Conservation (phyloP, 2,113 vertebrate species). For the Colossoma macropomum region DNA sequence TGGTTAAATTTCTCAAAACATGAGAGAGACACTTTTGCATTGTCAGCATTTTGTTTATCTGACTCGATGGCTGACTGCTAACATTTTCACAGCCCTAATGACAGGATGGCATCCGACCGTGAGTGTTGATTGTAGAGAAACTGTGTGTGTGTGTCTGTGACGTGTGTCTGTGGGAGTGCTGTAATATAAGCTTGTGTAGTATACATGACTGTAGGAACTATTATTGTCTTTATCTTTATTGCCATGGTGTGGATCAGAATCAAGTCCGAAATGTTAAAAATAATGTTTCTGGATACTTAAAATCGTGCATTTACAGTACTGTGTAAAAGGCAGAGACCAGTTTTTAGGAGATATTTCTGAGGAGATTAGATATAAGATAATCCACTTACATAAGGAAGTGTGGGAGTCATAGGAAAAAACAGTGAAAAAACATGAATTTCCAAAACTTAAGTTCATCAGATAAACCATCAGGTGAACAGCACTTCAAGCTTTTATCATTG, state of each 20-base stretch:
- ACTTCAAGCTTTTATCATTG: no score
- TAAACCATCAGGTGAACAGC: no score
- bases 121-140: conserved; percentile 13
- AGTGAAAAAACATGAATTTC: no score
- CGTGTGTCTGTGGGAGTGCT: neutral
- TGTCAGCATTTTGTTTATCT: conserved; percentile 28
- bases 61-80: conserved; percentile 23
- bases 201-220: neutral
- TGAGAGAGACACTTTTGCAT: conserved; percentile 2
- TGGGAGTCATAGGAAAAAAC: no score
- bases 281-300: neutral
- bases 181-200: neutral
- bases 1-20: conserved; percentile 2
- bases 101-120: conserved; percentile 12
- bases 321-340: no score
- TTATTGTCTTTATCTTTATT: neutral
- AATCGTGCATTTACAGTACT: neutral
- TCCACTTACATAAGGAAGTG: no score
- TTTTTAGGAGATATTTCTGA: no score
- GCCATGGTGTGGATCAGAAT: neutral
- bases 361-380: no score
- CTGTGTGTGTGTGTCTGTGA: neutral
- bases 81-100: conserved; percentile 25
- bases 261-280: neutral
- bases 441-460: no score